Percentiles rank a stretch among this genome's conserved stretches.
Conservation (phyloP, 2,888 invertebrate genomes). For the Caenorhabditis sinica region DNA sequence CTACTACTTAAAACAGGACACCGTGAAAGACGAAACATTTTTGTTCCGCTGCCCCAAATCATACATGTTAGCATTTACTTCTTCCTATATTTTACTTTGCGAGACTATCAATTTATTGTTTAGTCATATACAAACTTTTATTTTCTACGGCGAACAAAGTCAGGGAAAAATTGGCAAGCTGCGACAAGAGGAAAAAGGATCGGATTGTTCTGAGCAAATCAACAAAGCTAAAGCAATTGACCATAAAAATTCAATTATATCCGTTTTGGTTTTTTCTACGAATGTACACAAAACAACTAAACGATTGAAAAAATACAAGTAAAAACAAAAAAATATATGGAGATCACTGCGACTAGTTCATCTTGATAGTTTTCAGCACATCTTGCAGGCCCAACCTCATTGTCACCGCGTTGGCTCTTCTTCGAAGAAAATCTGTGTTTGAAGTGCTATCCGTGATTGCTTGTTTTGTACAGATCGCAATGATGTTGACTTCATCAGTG, state of each 20-base stretch:
- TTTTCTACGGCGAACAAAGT: neutral
- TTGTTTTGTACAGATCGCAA: slow-evolving; percentile 61
- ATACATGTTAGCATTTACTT: too few relatives aligned
- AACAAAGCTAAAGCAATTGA: slow-evolving; percentile 19
- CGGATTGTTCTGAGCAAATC: slow-evolving; percentile 31
- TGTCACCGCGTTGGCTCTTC: slow-evolving; percentile 58
- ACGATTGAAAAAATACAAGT: neutral
- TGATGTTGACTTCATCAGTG: slow-evolving; percentile 61
- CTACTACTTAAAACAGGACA: too few relatives aligned
- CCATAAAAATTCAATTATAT: slow-evolving; percentile 15
- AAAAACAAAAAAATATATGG: neutral
- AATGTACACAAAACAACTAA: slow-evolving; percentile 23
- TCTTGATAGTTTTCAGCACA: slow-evolving; percentile 59
- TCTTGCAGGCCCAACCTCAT: slow-evolving; percentile 59
- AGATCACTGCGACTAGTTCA: slow-evolving; percentile 31
- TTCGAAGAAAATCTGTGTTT: slow-evolving; percentile 53
- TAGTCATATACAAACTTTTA: neutral
- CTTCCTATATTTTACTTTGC: too few relatives aligned
- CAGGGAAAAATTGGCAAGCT: slow-evolving; percentile 18
- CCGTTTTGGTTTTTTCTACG: slow-evolving; percentile 17
- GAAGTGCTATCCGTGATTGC: slow-evolving; percentile 45
- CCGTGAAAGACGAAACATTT: too few relatives aligned
- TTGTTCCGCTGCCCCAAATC: too few relatives aligned
- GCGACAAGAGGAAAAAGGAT: neutral
- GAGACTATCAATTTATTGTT: too few relatives aligned